Evolutionary conservation across 2,797 vertebrate species (phyloP), one percentile per base, ranked within the genome.

Genomic region (Neopelma chrysocephalum): DNA sequence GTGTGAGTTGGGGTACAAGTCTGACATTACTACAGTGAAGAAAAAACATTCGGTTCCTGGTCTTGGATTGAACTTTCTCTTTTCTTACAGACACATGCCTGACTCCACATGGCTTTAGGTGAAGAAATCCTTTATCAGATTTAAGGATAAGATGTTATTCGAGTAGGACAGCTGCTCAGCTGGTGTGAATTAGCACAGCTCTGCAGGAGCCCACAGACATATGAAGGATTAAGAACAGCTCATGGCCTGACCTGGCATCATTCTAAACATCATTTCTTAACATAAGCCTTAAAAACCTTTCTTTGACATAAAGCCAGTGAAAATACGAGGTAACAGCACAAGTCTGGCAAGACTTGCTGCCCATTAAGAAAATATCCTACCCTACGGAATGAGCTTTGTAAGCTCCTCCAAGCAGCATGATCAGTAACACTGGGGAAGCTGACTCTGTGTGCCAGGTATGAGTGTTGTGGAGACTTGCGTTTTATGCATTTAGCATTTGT

Each of bases 131-230:
- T 72, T 47, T 80, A 47, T 58, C 76, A 93, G 93, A 87, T 96
- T 76, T 88, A 64, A 48, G 91, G 87, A 87, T 94, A 66, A 93
- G 90, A 32, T 47, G 48, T 32, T 36, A 58, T 76, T 94, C 1
- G 12, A 51, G 32, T 11, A 69, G 94, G 85, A 90, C 79, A 90
- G 93, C 85, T 90, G 94, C 89, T 82, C 66, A 89, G 76, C 95
- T 94, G 89, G 57, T 66, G 27, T 82, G 91, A 88, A 90, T 95
- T 91, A 96, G 73, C 82, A 38, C n/a, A 91, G 76, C 84, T 95
- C 92, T 78, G 75, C 27, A 16, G 87, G 91, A 95, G 50, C 38
- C 12, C 5, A 77, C 70, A 94, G 94, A 70, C 70, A 54, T 60
- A 86, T 6, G 54, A 88, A 88, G 82, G 95, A 95, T 94, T 94